Evolutionary conservation across 2,797 vertebrate genomes (phyloP).

Genomic region (Chrysocyon brachyurus): DNA sequence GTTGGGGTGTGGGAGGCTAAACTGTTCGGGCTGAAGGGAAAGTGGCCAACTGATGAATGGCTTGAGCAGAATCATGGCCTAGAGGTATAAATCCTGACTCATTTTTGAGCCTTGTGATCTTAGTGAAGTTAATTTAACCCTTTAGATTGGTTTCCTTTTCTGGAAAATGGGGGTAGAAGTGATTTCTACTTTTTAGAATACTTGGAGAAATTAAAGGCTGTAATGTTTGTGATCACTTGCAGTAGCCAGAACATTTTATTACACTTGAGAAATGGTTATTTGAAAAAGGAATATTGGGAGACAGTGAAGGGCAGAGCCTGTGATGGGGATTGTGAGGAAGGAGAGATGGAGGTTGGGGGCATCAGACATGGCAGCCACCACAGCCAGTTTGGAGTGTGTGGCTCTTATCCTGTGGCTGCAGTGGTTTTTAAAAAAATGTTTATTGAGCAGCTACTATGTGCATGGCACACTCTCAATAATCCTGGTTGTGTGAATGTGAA

Average conservation of each 20-base stretch:
- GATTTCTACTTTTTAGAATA: neutral
- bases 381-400: neutral
- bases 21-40: neutral
- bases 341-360: neutral
- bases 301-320: neutral
- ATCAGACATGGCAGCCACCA: neutral
- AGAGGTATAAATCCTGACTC: neutral
- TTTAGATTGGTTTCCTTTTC: neutral
- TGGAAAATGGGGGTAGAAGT: neutral
- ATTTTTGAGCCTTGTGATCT: neutral
- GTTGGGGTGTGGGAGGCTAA: neutral
- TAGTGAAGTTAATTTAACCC: neutral
- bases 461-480: neutral
- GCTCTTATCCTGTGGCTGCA: neutral
- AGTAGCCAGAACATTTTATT: neutral
- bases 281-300: neutral
- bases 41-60: neutral
- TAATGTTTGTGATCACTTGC: fast-evolving
- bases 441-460: neutral
- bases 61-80: neutral
- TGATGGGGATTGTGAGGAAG: neutral
- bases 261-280: fast-evolving
- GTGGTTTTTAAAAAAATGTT: neutral
- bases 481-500: neutral
- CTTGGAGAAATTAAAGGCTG: neutral